Conservation (phyloP, 2,888 invertebrate species). For the Rhamnusium bicolor region DNA sequence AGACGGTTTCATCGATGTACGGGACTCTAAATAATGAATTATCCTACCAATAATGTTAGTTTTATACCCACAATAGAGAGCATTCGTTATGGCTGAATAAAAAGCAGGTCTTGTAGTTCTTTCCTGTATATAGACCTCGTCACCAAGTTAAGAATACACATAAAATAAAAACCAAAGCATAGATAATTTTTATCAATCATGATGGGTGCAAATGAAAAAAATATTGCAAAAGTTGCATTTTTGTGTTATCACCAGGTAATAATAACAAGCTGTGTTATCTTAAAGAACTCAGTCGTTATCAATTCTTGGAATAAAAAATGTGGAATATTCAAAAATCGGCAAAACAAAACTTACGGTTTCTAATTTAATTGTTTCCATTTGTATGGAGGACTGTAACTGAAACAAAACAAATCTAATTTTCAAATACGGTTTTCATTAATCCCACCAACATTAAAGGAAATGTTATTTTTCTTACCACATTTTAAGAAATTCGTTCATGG, state of each 20-base stretch:
- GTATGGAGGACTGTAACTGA: neutral
- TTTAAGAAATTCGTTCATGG: too few relatives aligned
- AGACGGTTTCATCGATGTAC: too few relatives aligned
- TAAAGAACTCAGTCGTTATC: too few relatives aligned
- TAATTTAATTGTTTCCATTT: neutral
- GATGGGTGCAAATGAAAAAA: neutral
- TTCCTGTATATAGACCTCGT: neutral
- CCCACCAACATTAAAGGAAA: too few relatives aligned
- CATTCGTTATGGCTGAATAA: neutral
- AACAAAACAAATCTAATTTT: neutral
- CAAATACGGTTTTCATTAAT: neutral
- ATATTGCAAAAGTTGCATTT: too few relatives aligned
- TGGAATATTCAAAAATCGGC: neutral
- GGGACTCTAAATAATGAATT: constrained; percentile 3
- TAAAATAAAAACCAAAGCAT: neutral
- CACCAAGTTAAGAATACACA: neutral
- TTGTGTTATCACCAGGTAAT: too few relatives aligned
- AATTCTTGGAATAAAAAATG: too few relatives aligned
- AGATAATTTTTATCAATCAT: neutral
- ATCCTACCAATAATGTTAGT: constrained; percentile 6
- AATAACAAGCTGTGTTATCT: too few relatives aligned
- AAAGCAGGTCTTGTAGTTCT: constrained; percentile 3
- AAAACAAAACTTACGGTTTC: neutral
- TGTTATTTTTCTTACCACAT: too few relatives aligned
- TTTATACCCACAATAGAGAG: neutral